Evolutionary conservation across 2,888 invertebrate species (phyloP).

Genomic region (Koerneria pararmatus): DNA sequence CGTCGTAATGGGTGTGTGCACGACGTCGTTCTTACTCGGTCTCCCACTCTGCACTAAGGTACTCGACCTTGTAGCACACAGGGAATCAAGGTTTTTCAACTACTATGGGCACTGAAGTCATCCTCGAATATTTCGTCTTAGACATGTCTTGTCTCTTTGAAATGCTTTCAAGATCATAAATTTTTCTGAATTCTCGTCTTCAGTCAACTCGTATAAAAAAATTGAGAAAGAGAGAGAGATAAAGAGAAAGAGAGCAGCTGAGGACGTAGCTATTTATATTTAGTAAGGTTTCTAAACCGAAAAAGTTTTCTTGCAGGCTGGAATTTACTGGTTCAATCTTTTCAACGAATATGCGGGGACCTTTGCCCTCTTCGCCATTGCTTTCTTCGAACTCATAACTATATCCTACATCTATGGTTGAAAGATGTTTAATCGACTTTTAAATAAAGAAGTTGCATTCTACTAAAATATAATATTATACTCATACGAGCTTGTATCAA

Average conservation of each 20-base stretch:
- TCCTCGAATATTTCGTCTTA: too few species aligned
- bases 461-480: too few species aligned
- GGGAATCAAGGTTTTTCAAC: too few species aligned
- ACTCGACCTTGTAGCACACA: neutral
- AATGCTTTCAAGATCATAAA: too few species aligned
- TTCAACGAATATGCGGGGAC: slow-evolving; percentile 21
- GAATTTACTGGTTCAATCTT: slow-evolving; percentile 24
- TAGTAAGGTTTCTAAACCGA: neutral
- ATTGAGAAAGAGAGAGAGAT: too few species aligned
- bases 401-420: slow-evolving; percentile 21
- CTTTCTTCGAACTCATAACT: slow-evolving; percentile 11
- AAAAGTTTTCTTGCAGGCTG: slow-evolving; percentile 8
- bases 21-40: slow-evolving; percentile 14
- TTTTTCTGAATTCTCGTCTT: too few species aligned
- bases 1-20: slow-evolving; percentile 4
- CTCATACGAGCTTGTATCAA: too few species aligned
- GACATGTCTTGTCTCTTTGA: too few species aligned
- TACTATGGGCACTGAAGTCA: too few species aligned
- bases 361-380: slow-evolving; percentile 19
- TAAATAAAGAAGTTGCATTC: neutral
- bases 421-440: too few species aligned
- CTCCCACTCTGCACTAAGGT: slow-evolving; percentile 21
- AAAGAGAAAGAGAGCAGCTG: too few species aligned
- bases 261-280: neutral
- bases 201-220: too few species aligned